Base-by-base conservation (phyloP, 1,140 invertebrate genomes). In the Dendrolimus kikuchii region DNA sequence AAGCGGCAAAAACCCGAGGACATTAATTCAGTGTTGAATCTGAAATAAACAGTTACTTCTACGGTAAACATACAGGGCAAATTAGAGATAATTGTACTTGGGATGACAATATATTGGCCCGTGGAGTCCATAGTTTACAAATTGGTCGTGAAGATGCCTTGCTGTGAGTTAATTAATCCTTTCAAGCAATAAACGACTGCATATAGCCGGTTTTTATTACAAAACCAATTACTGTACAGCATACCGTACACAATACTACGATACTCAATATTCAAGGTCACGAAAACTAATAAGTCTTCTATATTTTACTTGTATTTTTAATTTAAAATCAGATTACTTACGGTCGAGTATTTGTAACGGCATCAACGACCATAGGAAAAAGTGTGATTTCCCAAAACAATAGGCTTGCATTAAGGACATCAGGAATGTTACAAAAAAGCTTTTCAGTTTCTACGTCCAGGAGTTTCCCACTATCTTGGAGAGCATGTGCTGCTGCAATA, bases 371-470 rank as follows among this genome's bases (percentile, higher is more conserved):
- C 81, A 84, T 86, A 0, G 82, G 81, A 41, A 67, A 66, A 7
- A 82, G 65, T 0, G 72, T 52, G 4, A 45, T 37, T 7, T 78
- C 65, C 81, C 81, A 86, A 38, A 86, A 80, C 10, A 43, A 38
- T 4, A 82, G 53, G 23, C 68, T 84, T 6, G 81, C 73, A 41
- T 84, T 82, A 0, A 83, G 66, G 0, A 86, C 60, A 48, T 86
- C 82, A 0, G 82, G 81, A 2, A 81, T 63, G 51, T 84, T 84
- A 0, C 66, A 68, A 47, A 86, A 86, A 0, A 86, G 53, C 8
- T 50, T 57, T 36, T 62, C 62, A 0, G 74, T 77, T 7, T 80
- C 62, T 0, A 86, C 56, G 4, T 68, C 64, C 4, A 80, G 60
- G 51, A 86, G 62, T 49, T 64, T 71, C 0, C 70, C 66, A 7